Base-by-base conservation (phyloP, 2,797 vertebrate species). In the Pseudopleuronectes americanus region DNA sequence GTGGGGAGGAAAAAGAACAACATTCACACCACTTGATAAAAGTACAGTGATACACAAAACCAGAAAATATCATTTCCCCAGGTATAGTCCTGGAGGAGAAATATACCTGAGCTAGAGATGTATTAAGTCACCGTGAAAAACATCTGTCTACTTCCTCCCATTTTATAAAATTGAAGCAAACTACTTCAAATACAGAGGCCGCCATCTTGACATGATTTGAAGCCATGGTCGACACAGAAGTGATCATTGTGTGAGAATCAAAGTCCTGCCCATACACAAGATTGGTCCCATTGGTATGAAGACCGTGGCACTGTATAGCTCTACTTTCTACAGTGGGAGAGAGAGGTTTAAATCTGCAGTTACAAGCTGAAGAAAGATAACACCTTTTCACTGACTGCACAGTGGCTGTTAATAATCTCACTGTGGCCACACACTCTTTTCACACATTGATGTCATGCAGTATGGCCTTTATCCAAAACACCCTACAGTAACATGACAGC, bases 1-100 rank as follows among this genome's bases (percentile, higher is more conserved):
- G 87, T 84, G 82, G 13, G 57, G 80, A 8, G 57, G 63, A 66
- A 70, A 73, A 62, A 75, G 0, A 49, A 64, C 3, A 73, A 61
- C 5, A 55, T 41, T 53, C 1, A 23, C 17, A 8, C 41, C 19
- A 0, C 57, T 16, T 57, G 31, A 58, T 17, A 49, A 23, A 61
- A 59, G 16, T 33, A 28, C 26, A 28, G 12, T 48, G 1, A 48
- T 6, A 0, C n/a, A 17, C 9, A 8, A 26, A 54, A 62, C 31
- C 2, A 74, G 23, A n/a, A 8, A 24, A 22, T 9, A 43, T 23
- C 3, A 38, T 13, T 24, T 21, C 43, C 45, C 3, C 10, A 49
- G 22, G 12, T 48, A 16, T 0, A 49, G 17, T 14, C 16, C 23
- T 21, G 38, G 14, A 56, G 2, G 14, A 36, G 17, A 1, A 26